Evolutionary conservation across 2,113 vertebrate species (phyloP), one percentile per base, ranked within the genome.

Genomic region (Sceloporus undulatus): DNA sequence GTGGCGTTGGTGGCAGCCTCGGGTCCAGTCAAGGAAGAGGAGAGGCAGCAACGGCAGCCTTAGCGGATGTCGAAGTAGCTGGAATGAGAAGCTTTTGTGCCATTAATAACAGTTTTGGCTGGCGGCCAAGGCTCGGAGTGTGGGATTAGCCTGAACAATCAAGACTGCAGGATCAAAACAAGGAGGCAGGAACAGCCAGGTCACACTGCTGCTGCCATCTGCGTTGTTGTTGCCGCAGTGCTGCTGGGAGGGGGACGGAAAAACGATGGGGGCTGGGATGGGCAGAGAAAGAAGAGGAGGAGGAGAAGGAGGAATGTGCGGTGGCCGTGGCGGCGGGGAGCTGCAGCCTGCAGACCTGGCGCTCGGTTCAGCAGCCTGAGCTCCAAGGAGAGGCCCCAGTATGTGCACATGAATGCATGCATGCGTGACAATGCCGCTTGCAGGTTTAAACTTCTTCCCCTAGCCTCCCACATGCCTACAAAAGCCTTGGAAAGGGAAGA

Each of bases 181-280:
- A 97, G 97, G 97, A 97, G 97, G 97, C 97, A 97, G 97, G 97
- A 97, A 98, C 97, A 96, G 96, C 94, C 96, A 98, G 97, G 97
- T 98, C 97, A 98, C 97, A 97, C 96, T 96, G 97, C 97, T 96
- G 97, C 97, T 97, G 98, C 98, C 98, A 98, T 98, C 97, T 98
- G 98, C 95, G 96, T 96, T 97, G 97, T 97, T 93, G 97, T 97
- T 97, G 97, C 97, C 94, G 97, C 97, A 98, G 97, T 97, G 96
- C 91, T 97, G 96, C 90, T 96, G 97, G 97, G 94, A 94, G 93
- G 97, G 94, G 96, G 96, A 96, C 96, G 95, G 94, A 96, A 96
- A 95, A 34, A 91, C 87, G 93, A 85, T 92, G 93, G 84, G 87
- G 93, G 87, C 48, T 52, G 54, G 89, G 89, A 92, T 79, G 93